A percentile compares a stretch with the other conserved stretches of the same genome.
Evolutionary conservation across 2,113 vertebrate genomes (phyloP).

Genomic region (Lepus europaeus): DNA sequence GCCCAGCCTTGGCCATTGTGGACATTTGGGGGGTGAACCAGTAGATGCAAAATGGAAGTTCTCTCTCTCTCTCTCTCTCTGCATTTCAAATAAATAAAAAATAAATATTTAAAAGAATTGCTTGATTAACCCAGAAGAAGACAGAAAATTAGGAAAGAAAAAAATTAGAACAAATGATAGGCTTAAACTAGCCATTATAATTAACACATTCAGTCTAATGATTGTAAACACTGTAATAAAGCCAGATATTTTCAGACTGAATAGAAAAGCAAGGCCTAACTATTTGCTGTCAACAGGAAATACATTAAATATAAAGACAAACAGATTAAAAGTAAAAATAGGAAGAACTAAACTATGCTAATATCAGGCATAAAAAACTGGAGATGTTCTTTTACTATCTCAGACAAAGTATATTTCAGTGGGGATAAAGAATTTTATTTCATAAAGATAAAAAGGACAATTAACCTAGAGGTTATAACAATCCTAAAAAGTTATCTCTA

Average conservation of each 20-base stretch:
- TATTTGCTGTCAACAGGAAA: background rate
- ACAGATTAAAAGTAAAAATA: background rate
- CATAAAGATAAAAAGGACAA: background rate
- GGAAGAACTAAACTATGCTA: background rate
- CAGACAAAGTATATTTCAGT: background rate
- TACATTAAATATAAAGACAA: background rate
- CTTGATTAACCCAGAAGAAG: background rate
- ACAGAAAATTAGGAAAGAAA: background rate
- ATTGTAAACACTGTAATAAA: background rate
- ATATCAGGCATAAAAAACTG: background rate
- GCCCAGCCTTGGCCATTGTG: too few species aligned
- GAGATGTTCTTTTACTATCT: background rate
- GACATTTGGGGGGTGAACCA: too few species aligned
- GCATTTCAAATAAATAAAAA: too few species aligned
- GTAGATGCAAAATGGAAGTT: too few species aligned
- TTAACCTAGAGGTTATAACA: background rate
- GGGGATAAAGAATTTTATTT: background rate
- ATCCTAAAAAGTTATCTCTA: background rate
- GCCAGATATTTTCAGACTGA: background rate
- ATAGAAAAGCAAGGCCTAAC: background rate
- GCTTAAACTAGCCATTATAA: background rate
- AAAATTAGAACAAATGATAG: background rate
- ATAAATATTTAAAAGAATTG: too few species aligned
- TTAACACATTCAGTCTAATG: background rate
- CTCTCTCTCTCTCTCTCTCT: too few species aligned